A percentile compares a stretch with the other conserved stretches of the same genome.
phyloP scores from a whole-genome alignment of 35 echinoderm and acorn worm species.

The Heliocidaris erythrogramma region DNA sequence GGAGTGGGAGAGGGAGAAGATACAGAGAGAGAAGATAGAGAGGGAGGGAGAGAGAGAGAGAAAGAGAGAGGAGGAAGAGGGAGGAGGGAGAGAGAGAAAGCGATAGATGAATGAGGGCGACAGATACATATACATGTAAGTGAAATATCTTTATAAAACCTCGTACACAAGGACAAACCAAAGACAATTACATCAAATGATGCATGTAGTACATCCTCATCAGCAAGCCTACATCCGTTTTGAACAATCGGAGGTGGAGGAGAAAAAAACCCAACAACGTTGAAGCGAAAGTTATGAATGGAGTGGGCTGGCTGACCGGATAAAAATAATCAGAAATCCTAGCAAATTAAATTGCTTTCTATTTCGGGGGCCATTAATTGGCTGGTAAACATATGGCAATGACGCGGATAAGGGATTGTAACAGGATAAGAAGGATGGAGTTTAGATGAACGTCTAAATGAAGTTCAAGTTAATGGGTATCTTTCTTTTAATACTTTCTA shows the following conservation, averaged over 20 bases:
- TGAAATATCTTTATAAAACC: too few species aligned
- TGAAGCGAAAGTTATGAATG: not conserved
- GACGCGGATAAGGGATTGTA: not conserved
- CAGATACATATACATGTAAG: too few species aligned
- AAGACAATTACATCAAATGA: not conserved
- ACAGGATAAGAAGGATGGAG: not conserved
- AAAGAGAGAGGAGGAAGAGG: too few species aligned
- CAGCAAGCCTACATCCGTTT: not conserved
- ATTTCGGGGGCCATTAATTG: conserved; percentile 31
- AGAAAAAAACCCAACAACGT: not conserved
- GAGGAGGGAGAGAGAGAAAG: too few species aligned
- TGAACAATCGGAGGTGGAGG: not conserved
- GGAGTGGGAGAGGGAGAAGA: too few species aligned
- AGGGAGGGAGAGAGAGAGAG: too few species aligned
- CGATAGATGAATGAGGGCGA: too few species aligned
- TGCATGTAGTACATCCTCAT: not conserved
- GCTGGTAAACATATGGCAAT: conserved; percentile 9
- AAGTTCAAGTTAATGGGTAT: not conserved
- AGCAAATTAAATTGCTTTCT: conserved; percentile 25
- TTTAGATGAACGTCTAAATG: not conserved
- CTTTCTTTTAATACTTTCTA: not conserved
- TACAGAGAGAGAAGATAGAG: too few species aligned
- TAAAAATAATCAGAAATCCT: not conserved
- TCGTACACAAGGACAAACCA: too few species aligned
- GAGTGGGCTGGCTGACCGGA: not conserved